Evolutionary conservation across 2,888 invertebrate species (phyloP), one percentile per base, ranked within the genome.

Genomic region (Thalpophila matura): DNA sequence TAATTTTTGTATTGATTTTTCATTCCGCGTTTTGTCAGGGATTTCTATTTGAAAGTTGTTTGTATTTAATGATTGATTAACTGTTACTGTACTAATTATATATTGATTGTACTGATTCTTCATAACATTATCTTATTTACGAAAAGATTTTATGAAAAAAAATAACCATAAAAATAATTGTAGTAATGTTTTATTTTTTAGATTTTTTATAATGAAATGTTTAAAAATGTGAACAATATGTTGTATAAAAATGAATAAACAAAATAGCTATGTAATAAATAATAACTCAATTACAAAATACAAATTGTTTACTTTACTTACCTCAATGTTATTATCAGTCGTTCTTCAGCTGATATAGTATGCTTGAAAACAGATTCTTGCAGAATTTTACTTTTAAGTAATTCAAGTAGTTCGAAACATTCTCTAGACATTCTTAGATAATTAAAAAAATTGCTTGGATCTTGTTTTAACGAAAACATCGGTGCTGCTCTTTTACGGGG

Each of bases 371-470:
- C 4, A 43, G 55, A 3, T 46, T 56, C 40, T 60, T 60, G 45
- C 16, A 51, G 55, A 47, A 65, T 51, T 65, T 4, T 43, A 51
- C 1, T 57, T 63, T 63, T 40, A 57, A 56, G 10, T 56, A 51
- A 51, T 56, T 60, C 46, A 16, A 47, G 53, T 53, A 60, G 27
- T 65, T 65, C 56, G 27, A 65, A 65, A 65, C 65, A 65, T 26
- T 62, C 55, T 62, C 50, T 50, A 56, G 62, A 31, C 49, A 61
- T 55, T 59, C 58, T 56, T 50, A 56, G n/a, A 7, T 46, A 55
- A 49, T 55, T 46, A 43, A 49, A 56, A 59, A 51, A 60, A 12
- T 29, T 42, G 26, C 26, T 47, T 62, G 51, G 29, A 20, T 42
- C 40, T 62, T 56, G 22, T 66, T 54, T 61, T 49, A 45, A 54